Evolutionary conservation across 1,140 invertebrate species (phyloP).

Genomic region (Megalopta genalis): DNA sequence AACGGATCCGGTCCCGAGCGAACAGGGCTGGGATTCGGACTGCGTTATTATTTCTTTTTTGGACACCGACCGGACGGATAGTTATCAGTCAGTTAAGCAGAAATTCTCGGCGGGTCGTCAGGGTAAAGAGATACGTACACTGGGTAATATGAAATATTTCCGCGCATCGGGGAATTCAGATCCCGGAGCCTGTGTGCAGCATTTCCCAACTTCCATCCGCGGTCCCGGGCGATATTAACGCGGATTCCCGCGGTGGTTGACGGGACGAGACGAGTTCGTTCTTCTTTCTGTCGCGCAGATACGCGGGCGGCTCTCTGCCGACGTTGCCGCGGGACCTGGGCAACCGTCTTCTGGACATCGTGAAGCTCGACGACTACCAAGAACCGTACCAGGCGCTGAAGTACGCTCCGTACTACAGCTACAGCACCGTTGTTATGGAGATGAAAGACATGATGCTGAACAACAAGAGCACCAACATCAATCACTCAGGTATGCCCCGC

Average conservation of each 20-base stretch:
- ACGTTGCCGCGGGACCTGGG: constrained; percentile 76
- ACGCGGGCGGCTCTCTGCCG: constrained; percentile 81
- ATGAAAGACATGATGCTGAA: constrained; percentile 86
- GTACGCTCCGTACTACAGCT: constrained; percentile 89
- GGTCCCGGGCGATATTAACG: not conserved
- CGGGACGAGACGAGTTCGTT: constrained; percentile 1
- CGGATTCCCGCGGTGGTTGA: not conserved
- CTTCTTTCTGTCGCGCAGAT: constrained; percentile 61
- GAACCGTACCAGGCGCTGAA: constrained; percentile 89
- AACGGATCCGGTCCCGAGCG: too few species aligned
- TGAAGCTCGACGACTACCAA: constrained; percentile 88
- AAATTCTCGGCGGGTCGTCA: not conserved
- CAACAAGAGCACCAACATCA: constrained; percentile 80
- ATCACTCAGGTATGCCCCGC: constrained; percentile 77
- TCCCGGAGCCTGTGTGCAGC: too few species aligned
- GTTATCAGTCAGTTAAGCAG: not conserved
- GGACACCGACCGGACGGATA: not conserved
- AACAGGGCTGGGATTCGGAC: too few species aligned
- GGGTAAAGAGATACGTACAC: not conserved
- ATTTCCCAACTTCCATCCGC: not conserved
- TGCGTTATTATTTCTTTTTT: not conserved
- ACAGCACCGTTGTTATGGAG: constrained; percentile 88
- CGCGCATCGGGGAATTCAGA: not conserved
- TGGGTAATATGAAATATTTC: not conserved
- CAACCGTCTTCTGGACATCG: constrained; percentile 78